phyloP scores from a whole-genome alignment of 2,797 vertebrate species.

The Distichodus sexfasciatus region DNA sequence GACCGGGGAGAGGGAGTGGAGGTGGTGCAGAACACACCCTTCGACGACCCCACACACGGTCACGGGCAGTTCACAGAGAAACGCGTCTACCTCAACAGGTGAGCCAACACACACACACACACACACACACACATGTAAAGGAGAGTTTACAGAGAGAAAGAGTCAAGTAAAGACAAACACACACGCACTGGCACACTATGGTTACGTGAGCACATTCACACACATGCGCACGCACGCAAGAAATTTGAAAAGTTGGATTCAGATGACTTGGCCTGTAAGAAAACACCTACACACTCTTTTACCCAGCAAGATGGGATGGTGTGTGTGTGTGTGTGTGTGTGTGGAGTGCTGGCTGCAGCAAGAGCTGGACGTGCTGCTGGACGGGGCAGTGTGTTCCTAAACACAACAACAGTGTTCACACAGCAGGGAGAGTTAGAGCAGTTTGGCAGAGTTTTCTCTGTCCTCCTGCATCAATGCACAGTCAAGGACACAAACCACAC shows the following conservation, averaged over 20 bases:
- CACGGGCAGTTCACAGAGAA: slow-evolving; percentile 86
- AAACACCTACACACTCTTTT: no score
- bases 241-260: no score
- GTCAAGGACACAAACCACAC: slow-evolving; percentile 28
- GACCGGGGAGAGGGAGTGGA: slow-evolving; percentile 86
- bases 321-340: no score
- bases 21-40: slow-evolving; percentile 84
- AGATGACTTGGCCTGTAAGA: no score
- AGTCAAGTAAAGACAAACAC: no score
- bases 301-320: no score
- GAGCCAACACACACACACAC: slow-evolving; percentile 17
- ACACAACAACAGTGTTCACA: no score
- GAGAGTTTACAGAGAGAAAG: not conserved
- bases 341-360: no score
- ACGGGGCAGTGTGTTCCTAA: no score
- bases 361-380: not conserved
- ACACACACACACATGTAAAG: not conserved
- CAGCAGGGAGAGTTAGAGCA: not conserved
- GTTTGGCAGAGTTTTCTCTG: not conserved
- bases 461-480: not conserved
- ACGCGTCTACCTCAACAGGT: slow-evolving; percentile 85
- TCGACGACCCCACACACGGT: slow-evolving; percentile 80
- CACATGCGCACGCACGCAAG: no score
- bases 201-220: no score
- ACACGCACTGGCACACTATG: no score